phyloP scores from a whole-genome alignment of 2,888 invertebrate genomes.

The Epinotia ramella region DNA sequence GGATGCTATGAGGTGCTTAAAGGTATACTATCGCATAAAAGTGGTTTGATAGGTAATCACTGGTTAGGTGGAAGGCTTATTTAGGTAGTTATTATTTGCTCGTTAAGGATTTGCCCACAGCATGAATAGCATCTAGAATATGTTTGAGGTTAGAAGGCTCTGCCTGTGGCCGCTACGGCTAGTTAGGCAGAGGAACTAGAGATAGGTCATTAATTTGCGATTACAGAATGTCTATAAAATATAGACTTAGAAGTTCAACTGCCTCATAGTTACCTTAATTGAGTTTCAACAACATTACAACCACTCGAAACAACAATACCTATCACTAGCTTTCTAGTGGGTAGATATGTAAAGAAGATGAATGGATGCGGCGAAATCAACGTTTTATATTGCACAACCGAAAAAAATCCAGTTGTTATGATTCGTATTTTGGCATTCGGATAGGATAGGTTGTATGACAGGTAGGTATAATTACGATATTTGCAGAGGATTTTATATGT shows the following conservation, averaged over 20 bases:
- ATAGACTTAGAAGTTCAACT: background rate
- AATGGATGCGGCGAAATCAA: too few relatives aligned
- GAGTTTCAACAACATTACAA: too few relatives aligned
- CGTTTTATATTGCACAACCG: too few relatives aligned
- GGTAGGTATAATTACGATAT: too few relatives aligned
- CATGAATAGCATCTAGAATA: conserved; percentile 33
- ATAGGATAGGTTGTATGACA: too few relatives aligned
- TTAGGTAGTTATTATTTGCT: conserved; percentile 48
- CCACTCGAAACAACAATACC: background rate
- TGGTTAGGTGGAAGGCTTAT: conserved; percentile 29
- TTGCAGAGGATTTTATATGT: too few relatives aligned
- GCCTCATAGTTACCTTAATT: too few relatives aligned
- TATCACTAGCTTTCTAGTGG: too few relatives aligned
- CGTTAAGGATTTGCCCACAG: conserved; percentile 46
- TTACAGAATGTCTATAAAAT: conserved; percentile 14
- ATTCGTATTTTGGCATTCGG: too few relatives aligned
- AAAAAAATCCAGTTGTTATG: too few relatives aligned
- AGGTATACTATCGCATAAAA: conserved; percentile 20
- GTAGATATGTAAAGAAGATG: too few relatives aligned
- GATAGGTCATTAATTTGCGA: background rate
- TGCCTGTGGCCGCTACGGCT: conserved; percentile 14
- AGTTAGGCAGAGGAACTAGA: conserved; percentile 8
- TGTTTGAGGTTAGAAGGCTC: conserved; percentile 18
- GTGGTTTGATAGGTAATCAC: conserved; percentile 35
- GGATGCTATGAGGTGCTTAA: background rate